Conservation (phyloP, 2,888 invertebrate genomes). For the Idaea biselata region DNA sequence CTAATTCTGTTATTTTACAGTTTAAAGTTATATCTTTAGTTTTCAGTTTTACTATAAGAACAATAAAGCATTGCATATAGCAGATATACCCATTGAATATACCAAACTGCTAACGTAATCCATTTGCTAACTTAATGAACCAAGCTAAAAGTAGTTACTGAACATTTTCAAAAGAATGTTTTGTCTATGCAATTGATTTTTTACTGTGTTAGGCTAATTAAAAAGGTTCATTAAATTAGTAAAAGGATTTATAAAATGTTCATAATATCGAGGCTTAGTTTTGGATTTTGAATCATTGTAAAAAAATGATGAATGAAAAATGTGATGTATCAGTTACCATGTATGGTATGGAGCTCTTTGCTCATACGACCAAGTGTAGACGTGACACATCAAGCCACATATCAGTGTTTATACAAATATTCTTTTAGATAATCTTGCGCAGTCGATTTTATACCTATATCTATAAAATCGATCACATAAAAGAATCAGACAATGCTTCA, state of each 20-base stretch:
- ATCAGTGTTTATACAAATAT: constrained; percentile 53
- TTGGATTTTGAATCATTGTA: constrained; percentile 6
- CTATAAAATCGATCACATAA: constrained; percentile 36
- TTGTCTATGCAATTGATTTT: no score
- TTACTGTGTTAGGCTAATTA: no score
- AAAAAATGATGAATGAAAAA: constrained; percentile 28
- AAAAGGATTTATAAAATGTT: neutral
- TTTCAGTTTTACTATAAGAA: constrained; percentile 16
- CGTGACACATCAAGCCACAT: constrained; percentile 78
- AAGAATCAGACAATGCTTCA: constrained; percentile 48
- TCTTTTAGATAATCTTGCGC: constrained; percentile 36
- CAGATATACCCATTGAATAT: neutral
- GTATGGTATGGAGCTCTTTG: constrained; percentile 39
- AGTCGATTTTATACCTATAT: constrained; percentile 27
- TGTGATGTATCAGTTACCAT: constrained; percentile 36
- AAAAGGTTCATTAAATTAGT: no score
- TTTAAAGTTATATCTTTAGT: constrained; percentile 15
- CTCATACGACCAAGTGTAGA: constrained; percentile 65
- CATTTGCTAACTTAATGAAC: neutral
- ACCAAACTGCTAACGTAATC: neutral
- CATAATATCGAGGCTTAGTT: neutral
- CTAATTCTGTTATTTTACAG: constrained; percentile 26
- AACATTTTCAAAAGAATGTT: no score
- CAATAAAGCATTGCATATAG: neutral
- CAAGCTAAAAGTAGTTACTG: no score